Base-by-base conservation (phyloP, 2,797 vertebrate species). In the Oceanodroma leucorhoa region DNA sequence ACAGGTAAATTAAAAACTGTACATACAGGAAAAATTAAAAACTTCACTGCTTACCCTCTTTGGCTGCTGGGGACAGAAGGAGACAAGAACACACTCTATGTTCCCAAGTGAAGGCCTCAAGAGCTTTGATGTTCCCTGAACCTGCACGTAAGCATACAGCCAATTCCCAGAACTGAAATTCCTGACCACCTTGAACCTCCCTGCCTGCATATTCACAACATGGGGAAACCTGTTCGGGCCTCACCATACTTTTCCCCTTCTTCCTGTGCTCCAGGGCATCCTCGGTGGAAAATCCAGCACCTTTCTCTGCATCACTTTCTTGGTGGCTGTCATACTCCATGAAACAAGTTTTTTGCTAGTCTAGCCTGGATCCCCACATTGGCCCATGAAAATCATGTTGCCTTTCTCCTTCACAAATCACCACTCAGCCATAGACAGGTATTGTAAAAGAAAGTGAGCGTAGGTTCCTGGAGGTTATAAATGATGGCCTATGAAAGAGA, bases 401-500 rank as follows among this genome's bases (percentile, higher is more conserved):
- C 38, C 65, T 91, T 93, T 91, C 76, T 95, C 76, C 57, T 96
- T 94, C 64, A 91, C 32, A 86, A 96, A 83, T 40, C n/a, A 79
- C n/a, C 32, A 51, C 24, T 27, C 45, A 82, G 76, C 72, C 72
- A 87, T 17, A 86, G 91, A 89, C n/a, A 51, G 64, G 41, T 58
- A 45, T 9, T 64, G 58, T 65, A 89, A 83, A 89, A 85, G 70
- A 60, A 94, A 94, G 71, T 45, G 48, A 95, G 38, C 32, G 34
- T 53, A 71, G 40, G 67, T 91, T 95, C 80, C 51, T 80, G 79
- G 89, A 82, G 30, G 67, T 94, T 90, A 72, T 92, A 95, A 96
- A 94, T 51, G 46, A 79, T 95, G 81, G 57, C 85, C 53, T 77
- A 90, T 75, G 91, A 95, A 95, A 94, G 62, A 75, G 23, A 89